Evolutionary conservation across 1,140 invertebrate species (phyloP), one percentile per base, ranked within the genome.

Genomic region (Drosophila chauvacae): DNA sequence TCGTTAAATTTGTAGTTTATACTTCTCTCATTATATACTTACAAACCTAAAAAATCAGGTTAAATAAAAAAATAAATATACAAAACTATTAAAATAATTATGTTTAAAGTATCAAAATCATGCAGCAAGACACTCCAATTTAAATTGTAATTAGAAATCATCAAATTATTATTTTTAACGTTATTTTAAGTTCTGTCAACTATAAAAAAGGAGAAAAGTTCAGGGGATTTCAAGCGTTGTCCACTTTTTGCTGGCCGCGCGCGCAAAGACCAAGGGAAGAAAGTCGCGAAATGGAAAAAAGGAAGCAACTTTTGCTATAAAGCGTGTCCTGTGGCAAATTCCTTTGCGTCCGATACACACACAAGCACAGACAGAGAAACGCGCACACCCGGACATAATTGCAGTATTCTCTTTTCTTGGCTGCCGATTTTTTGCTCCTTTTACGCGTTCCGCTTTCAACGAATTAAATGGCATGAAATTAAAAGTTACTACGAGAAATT

Each of bases 381-480:
- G 35, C 47, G 48, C 44, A 66, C 41, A 64, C 59, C 51, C 59
- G 47, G 39, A 59, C 41, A 70, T 71, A 81, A 64, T 70, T 76
- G 79, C 77, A 72, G 77, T 59, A 68, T 80, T 75, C 57, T 83
- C 66, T 57, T 69, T 78, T 53, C 77, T 88, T 77, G 80, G 79
- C 62, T 90, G 81, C 66, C 81, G 50, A 84, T 84, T 90, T 84
- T 84, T 82, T 88, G 72, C 23, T 48, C 50, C 48, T 71, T 70
- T 68, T 77, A 23, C 63, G 64, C 61, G 51, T 80, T 80, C 85
- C 85, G 80, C 77, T 88, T 90, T 81, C 81, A 84, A 81, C 85
- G 85, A 88, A 88, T 90, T 90, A 90, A 90, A 90, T 90, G 85
- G 85, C 85, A 90, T 90, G 85, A 90, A 90, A 90, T 90, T 90